Conservation (phyloP, 2,797 vertebrate genomes). For the Poecilia gillii region DNA sequence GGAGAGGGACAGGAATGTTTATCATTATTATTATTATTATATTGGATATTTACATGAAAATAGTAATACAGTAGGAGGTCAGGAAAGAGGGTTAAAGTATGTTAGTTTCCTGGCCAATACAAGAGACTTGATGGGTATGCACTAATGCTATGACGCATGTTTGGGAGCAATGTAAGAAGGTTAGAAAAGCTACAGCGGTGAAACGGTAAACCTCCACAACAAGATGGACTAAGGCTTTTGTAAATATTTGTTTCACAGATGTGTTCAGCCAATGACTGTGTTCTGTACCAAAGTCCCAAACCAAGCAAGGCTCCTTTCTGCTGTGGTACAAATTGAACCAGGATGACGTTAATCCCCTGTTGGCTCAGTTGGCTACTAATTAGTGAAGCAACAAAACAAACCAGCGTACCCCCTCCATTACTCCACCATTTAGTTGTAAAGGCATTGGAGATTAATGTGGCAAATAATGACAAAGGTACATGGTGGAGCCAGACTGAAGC, state of each 20-base stretch:
- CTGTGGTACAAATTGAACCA: background rate
- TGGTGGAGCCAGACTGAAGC: background rate
- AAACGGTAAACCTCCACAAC: background rate
- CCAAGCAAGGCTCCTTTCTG: background rate
- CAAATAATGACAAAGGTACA: background rate
- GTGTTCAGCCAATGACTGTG: background rate
- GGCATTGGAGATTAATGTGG: background rate
- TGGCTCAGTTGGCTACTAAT: background rate
- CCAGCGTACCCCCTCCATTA: background rate
- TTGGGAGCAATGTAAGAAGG: background rate
- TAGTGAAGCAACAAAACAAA: background rate
- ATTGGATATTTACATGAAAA: too few species aligned
- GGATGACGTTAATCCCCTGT: background rate
- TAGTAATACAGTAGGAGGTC: too few species aligned
- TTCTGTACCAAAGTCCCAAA: background rate
- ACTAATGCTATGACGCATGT: background rate
- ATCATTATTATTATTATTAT: too few species aligned
- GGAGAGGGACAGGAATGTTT: too few species aligned
- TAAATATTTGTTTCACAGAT: background rate
- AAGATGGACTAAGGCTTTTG: background rate
- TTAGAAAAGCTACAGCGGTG: background rate
- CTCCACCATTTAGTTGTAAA: background rate
- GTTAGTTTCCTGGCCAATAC: too few species aligned
- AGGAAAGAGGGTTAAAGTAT: too few species aligned
- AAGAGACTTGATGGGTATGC: background rate